A percentile compares a stretch with the other conserved stretches of the same genome.
Evolutionary conservation across 2,888 invertebrate genomes (phyloP).

Genomic region (Metacarcinus magister): DNA sequence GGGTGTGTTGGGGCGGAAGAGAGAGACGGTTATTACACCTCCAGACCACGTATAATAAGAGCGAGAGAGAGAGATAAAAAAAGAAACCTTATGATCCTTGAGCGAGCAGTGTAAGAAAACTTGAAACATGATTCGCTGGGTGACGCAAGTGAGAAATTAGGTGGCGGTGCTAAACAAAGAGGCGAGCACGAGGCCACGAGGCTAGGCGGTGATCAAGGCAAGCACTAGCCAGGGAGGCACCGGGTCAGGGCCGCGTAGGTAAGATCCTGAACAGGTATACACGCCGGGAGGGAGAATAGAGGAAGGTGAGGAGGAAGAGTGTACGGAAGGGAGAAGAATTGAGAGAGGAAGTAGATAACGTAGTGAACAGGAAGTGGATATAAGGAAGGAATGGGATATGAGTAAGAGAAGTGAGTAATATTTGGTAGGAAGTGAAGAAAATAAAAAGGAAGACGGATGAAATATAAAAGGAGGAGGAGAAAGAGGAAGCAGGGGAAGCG

Average conservation of each 20-base stretch:
- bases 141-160: not conserved
- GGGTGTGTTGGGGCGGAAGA: not conserved
- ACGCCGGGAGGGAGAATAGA: no score
- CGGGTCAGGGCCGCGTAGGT: conserved; percentile 26
- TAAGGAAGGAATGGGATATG: no score
- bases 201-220: not conserved
- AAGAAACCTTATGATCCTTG: not conserved
- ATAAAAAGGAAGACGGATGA: not conserved
- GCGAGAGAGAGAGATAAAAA: not conserved
- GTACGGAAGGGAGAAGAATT: no score
- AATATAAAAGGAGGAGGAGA: not conserved
- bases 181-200: not conserved
- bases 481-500: not conserved
- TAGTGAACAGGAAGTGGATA: not conserved
- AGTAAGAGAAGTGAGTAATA: no score
- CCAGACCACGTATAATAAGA: not conserved
- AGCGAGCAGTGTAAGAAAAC: not conserved
- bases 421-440: not conserved
- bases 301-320: no score
- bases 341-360: not conserved
- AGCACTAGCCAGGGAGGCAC: not conserved
- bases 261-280: not conserved
- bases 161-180: not conserved
- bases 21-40: not conserved
- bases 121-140: not conserved